Conservation (phyloP, 2,888 invertebrate genomes). For the Apocheima hispidaria region DNA sequence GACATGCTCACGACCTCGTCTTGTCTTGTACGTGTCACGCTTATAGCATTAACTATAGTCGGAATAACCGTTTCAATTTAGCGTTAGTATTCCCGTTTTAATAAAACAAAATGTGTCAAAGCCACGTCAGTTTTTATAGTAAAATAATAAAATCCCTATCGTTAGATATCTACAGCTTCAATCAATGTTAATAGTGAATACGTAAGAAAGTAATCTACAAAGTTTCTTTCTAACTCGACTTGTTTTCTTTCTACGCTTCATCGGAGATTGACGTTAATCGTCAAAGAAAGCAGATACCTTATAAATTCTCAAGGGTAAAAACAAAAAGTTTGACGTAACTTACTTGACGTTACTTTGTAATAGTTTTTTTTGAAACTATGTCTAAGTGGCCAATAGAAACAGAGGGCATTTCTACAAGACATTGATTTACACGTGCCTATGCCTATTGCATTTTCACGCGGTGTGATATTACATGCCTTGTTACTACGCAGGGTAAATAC, state of each 20-base stretch:
- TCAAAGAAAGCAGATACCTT: constrained; percentile 34
- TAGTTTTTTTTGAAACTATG: constrained; percentile 35
- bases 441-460: too few species aligned
- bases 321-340: constrained; percentile 32
- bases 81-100: too few species aligned
- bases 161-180: constrained; percentile 1
- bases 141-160: not conserved
- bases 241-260: constrained; percentile 48
- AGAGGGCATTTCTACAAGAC: constrained; percentile 23
- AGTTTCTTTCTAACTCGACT: constrained; percentile 38
- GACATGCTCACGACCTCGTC: too few species aligned
- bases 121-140: too few species aligned
- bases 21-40: too few species aligned
- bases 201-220: constrained; percentile 25
- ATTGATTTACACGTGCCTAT: too few species aligned
- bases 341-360: constrained; percentile 31
- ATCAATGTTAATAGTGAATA: constrained; percentile 28
- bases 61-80: too few species aligned
- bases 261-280: constrained; percentile 48
- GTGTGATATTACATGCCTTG: constrained; percentile 23
- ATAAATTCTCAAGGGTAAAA: constrained; percentile 35
- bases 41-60: too few species aligned
- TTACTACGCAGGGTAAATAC: constrained; percentile 18
- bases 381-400: constrained; percentile 28
- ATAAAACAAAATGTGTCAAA: too few species aligned